Evolutionary conservation across 2,797 vertebrate species (phyloP).

Genomic region (Takifugu rubripes): DNA sequence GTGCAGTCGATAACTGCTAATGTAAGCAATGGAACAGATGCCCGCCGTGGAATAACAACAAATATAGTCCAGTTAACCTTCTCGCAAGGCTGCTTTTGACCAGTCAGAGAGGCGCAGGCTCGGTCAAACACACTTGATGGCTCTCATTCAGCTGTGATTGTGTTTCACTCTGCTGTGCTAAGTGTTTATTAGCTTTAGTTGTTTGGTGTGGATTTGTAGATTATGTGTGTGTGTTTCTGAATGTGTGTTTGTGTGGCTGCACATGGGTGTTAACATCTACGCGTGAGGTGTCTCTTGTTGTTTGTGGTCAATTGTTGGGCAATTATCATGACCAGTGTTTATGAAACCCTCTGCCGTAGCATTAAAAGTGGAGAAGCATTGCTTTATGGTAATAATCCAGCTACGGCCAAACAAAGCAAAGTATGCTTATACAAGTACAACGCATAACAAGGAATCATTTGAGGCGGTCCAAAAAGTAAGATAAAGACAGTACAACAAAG

Average conservation of each 20-base stretch:
- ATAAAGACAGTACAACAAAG: slow-evolving; percentile 57
- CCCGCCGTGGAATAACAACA: slow-evolving; percentile 63
- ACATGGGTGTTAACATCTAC: slow-evolving; percentile 1
- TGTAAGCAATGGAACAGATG: slow-evolving; percentile 73
- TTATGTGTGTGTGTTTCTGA: neutral
- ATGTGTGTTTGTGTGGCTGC: neutral
- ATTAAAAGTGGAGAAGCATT: slow-evolving; percentile 54
- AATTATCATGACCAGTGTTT: slow-evolving; percentile 56
- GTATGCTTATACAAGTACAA: slow-evolving; percentile 57
- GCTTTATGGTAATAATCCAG: slow-evolving; percentile 57
- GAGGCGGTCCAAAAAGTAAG: slow-evolving; percentile 51
- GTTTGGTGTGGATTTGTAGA: slow-evolving; percentile 9
- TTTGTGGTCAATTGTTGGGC: slow-evolving; percentile 49
- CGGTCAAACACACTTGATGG: slow-evolving; percentile 65
- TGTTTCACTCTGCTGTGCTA: slow-evolving; percentile 62
- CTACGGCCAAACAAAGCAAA: slow-evolving; percentile 57
- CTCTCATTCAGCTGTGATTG: slow-evolving; percentile 59
- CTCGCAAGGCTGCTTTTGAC: slow-evolving; percentile 69
- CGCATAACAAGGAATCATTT: slow-evolving; percentile 41
- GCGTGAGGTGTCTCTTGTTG: slow-evolving; percentile 28
- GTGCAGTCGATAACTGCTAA: slow-evolving; percentile 70
- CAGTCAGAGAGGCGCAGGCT: slow-evolving; percentile 53
- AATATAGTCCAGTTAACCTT: slow-evolving; percentile 75
- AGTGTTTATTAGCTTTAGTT: slow-evolving; percentile 61
- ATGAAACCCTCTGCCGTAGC: slow-evolving; percentile 37